A percentile compares a stretch with the other conserved stretches of the same genome.
phyloP scores from a whole-genome alignment of 2,113 vertebrate species.

The Macroglossus sobrinus region DNA sequence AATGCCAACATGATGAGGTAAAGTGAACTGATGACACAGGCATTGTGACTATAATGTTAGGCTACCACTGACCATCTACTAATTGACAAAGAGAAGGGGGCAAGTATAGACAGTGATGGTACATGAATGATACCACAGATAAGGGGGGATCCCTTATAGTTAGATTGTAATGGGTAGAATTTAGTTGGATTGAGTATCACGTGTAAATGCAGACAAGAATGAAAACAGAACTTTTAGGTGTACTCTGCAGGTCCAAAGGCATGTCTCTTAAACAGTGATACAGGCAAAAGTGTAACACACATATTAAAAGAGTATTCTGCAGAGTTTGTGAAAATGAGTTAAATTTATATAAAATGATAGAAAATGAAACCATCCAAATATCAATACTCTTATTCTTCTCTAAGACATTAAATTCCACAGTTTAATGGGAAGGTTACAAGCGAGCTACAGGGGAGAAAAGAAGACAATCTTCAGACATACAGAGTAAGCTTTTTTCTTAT shows the following conservation, averaged over 20 bases:
- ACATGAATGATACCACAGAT: not conserved
- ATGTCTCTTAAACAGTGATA: constrained; percentile 35
- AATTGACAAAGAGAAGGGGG: not conserved
- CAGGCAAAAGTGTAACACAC: constrained; percentile 33
- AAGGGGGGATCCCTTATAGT: not conserved
- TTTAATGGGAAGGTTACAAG: constrained; percentile 72
- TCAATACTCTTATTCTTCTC: constrained; percentile 61
- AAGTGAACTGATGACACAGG: not conserved
- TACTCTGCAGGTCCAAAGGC: not conserved
- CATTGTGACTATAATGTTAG: not conserved
- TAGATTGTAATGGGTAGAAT: not conserved
- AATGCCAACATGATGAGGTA: not conserved
- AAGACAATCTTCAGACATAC: constrained; percentile 37
- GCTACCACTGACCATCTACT: not conserved
- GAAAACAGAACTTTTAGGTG: constrained; percentile 11
- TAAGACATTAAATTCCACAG: constrained; percentile 68
- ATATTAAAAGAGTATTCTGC: constrained; percentile 65
- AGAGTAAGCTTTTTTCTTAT: constrained; percentile 49
- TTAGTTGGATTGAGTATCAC: not conserved
- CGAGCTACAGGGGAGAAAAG: constrained; percentile 34
- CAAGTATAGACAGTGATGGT: not conserved
- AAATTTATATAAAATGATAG: constrained; percentile 75
- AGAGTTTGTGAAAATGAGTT: constrained; percentile 73
- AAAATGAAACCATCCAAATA: constrained; percentile 77
- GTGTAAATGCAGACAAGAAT: not conserved